Percentiles rank a stretch among this genome's conserved stretches.
phyloP scores from a whole-genome alignment of 2,113 vertebrate species.

The Sitta europaea region DNA sequence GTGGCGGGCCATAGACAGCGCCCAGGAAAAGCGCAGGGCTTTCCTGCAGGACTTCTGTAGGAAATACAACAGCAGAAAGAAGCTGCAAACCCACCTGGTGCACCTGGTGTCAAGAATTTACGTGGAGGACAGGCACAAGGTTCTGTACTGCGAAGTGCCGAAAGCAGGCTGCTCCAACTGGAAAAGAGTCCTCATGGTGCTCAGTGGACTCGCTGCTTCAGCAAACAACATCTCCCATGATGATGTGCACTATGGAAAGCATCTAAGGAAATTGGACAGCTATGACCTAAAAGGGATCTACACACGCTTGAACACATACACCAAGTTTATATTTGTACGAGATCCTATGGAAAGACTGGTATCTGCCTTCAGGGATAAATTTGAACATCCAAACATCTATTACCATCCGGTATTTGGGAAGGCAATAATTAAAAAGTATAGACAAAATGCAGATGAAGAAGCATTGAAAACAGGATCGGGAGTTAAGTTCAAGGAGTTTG shows the following conservation, averaged over 20 bases:
- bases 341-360: slow-evolving; percentile 81
- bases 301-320: slow-evolving; percentile 69
- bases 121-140: slow-evolving; percentile 74
- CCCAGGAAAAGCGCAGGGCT: slow-evolving; percentile 67
- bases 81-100: slow-evolving; percentile 31
- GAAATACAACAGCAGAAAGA: slow-evolving; percentile 49
- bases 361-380: slow-evolving; percentile 82
- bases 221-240: slow-evolving; percentile 73
- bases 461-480: slow-evolving; percentile 73
- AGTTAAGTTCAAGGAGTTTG: slow-evolving; percentile 76
- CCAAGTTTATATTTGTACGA: slow-evolving; percentile 77
- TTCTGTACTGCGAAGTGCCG: slow-evolving; percentile 78
- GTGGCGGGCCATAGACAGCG: slow-evolving; percentile 47
- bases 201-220: slow-evolving; percentile 68
- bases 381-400: slow-evolving; percentile 79
- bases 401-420: slow-evolving; percentile 79
- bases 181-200: slow-evolving; percentile 75
- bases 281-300: slow-evolving; percentile 71
- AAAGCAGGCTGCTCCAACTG: slow-evolving; percentile 79
- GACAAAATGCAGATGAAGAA: slow-evolving; percentile 59
- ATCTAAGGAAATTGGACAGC: slow-evolving; percentile 72
- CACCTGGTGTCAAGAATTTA: slow-evolving; percentile 75
- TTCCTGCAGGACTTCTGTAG: slow-evolving; percentile 72
- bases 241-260: slow-evolving; percentile 75
- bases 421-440: slow-evolving; percentile 79